Base-by-base conservation (phyloP, 2,113 vertebrate species). In the Notarius quadriscutis region DNA sequence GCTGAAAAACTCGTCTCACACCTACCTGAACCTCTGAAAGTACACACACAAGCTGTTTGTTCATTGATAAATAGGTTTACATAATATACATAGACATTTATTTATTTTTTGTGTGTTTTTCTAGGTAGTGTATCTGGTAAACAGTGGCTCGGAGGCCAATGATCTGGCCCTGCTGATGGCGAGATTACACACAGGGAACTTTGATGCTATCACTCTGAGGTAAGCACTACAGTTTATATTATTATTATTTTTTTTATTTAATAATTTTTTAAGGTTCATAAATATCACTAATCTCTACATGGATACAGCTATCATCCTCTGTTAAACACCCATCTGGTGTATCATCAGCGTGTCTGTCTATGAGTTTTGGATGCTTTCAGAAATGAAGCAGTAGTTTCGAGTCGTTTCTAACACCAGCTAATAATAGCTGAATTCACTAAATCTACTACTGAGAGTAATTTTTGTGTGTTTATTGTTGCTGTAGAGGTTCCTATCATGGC, bases 61-160 rank as follows among this genome's bases (percentile, higher is more conserved):
- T 5, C 14, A 27, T 15, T 34, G 15, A 63, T 60, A 63, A 50
- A n/a, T 50, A 51, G 41, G 14, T 78, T 4, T 15, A 41, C 7
- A 10, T 80, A 57, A 10, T 80, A 5, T 80, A 10, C 7, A 55
- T 7, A 79, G 2, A 80, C 15, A 10, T 80, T 30, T 34, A 10
- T 53, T 11, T 53, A 53, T 53, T 9, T 41, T 41, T 41, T 58
- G 55, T 63, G 34, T 87, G 30, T 72, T 9, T 51, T 78, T 88
- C 1, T 62, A 99, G 98, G 97, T 99, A 75, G 83, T 98, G 86
- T 99, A 96, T 91, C 90, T 99, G 81, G 95, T 95, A 67, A 99
- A 99, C 93, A 98, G 98, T 0, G 98, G 98, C 84, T 97, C 98
- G 0, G 98, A 99, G 90, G 97, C 98, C 85, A 99, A 99, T 27